A percentile compares a stretch with the other conserved stretches of the same genome.
These are phyloP conservation scores for Nineta flava DNA, from an alignment of 2,888 invertebrate species.

Conservation along the genomic window DNA sequence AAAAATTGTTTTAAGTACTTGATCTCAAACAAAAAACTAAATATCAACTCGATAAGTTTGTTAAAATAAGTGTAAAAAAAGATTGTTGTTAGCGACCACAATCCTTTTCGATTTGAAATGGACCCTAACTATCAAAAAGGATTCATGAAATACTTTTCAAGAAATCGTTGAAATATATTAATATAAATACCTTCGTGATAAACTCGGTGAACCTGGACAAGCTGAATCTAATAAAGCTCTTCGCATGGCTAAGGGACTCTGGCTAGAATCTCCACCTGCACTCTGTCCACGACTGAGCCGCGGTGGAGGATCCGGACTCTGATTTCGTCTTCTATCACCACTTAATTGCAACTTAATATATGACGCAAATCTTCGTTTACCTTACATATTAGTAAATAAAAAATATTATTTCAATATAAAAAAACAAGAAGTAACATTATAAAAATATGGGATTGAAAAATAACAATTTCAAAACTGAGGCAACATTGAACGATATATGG, in stretches of 20 bases:
- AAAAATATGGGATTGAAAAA: no score
- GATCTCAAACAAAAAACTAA: no score
- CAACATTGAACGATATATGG: no score
- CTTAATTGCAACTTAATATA: conserved; percentile 66
- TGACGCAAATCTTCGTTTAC: conserved; percentile 65
- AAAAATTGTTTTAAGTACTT: no score
- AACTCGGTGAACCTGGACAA: conserved; percentile 32
- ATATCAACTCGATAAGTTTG: no score
- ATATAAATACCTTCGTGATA: conserved; percentile 32
- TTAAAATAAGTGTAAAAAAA: no score
- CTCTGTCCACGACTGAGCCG: conserved; percentile 23
- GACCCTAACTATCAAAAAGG: no score
- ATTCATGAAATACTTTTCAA: no score
- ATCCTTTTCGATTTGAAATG: no score
- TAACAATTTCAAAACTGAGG: no score
- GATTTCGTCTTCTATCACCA: conserved; percentile 30
- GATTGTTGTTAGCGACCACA: no score
- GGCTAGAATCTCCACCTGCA: conserved; percentile 17
- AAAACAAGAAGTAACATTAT: background rate
- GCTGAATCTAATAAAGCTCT: conserved; percentile 38
- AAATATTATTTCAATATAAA: conserved; percentile 2
- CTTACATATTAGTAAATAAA: conserved; percentile 14
- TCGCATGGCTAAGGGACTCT: conserved; percentile 37
- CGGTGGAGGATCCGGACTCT: conserved; percentile 44
- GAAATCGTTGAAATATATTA: no score